Base-by-base conservation (phyloP, 2,797 vertebrate genomes). In the Morus bassanus region DNA sequence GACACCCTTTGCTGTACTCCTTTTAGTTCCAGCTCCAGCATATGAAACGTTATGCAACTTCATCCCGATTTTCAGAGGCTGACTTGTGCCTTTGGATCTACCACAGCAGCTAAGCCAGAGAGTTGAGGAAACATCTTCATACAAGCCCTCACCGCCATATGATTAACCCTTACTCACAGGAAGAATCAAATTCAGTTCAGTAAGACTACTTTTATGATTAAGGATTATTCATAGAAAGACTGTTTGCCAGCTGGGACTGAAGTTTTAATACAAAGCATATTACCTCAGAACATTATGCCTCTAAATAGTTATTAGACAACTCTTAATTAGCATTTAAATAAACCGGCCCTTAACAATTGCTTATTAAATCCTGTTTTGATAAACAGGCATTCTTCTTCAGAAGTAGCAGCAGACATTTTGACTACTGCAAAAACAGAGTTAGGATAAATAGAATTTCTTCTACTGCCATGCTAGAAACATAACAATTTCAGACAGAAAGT, bases 381-480 rank as follows among this genome's bases (percentile, higher is more conserved):
- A 97, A 96, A 96, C 96, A 95, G 95, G 96, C 92, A 91, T 88
- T 95, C 95, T 96, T 97, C 94, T 93, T 92, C 95, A 91, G 76
- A 96, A 96, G 93, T 95, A 92, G 90, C 94, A 97, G 96, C 95
- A 97, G 97, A 97, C 96, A 97, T 95, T 90, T 94, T 95, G 95
- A 97, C 91, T 31, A 43, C 78, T 80, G 50, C 53, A 96, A 95
- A 93, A 96, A 70, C 79, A 96, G 87, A 92, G 85, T 43, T 87
- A 88, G 93, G 54, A 94, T 75, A 97, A 96, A 97, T 59, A 89
- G 24, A 41, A 93, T 94, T 94, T 93, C 51, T 96, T 72, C 93
- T 51, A 33, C 72, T 33, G 88, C 48, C 91, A 81, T 81, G 83
- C 78, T 94, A 76, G 48, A 65, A 96, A 95, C 63, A 80, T 67